Evolutionary conservation across 2,888 invertebrate genomes (phyloP).

Genomic region (Embidobia sp.): DNA sequence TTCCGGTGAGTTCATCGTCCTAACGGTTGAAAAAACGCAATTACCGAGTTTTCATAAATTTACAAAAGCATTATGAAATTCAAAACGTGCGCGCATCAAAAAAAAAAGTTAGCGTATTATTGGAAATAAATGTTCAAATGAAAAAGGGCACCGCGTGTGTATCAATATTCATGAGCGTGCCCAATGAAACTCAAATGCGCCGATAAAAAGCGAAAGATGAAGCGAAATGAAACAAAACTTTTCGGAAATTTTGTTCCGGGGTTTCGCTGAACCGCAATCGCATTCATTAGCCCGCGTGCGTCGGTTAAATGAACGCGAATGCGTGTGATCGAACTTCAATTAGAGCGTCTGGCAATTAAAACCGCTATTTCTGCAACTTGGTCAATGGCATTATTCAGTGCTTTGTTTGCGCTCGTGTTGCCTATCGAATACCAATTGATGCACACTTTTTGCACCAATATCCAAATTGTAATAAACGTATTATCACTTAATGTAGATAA

Average conservation of each 20-base stretch:
- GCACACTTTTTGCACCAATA: too few species aligned
- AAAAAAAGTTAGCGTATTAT: slow-evolving; percentile 1
- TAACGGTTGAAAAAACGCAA: neutral
- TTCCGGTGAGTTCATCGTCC: slow-evolving; percentile 1
- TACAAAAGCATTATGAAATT: too few species aligned
- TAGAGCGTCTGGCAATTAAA: slow-evolving; percentile 66
- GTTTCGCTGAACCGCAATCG: slow-evolving; percentile 19
- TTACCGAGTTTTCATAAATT: too few species aligned
- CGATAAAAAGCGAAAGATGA: slow-evolving; percentile 19
- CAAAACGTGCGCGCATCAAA: too few species aligned
- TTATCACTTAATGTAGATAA: neutral
- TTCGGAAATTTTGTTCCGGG: slow-evolving; percentile 15
- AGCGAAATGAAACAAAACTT: slow-evolving; percentile 14
- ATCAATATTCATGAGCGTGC: slow-evolving; percentile 36
- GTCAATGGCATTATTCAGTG: slow-evolving; percentile 61
- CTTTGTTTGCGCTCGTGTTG: slow-evolving; percentile 30
- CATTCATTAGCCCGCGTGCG: slow-evolving; percentile 31
- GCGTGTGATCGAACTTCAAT: slow-evolving; percentile 68
- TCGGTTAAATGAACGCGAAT: slow-evolving; percentile 30
- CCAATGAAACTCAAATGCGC: slow-evolving; percentile 1
- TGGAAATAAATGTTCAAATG: neutral
- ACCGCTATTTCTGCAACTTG: slow-evolving; percentile 65
- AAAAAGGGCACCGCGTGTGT: neutral
- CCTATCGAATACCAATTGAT: slow-evolving; percentile 18
- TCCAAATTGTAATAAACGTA: too few species aligned